A percentile compares a stretch with the other conserved stretches of the same genome.
Evolutionary conservation across 2,113 vertebrate species (phyloP).

Genomic region (Myotis brandtii): DNA sequence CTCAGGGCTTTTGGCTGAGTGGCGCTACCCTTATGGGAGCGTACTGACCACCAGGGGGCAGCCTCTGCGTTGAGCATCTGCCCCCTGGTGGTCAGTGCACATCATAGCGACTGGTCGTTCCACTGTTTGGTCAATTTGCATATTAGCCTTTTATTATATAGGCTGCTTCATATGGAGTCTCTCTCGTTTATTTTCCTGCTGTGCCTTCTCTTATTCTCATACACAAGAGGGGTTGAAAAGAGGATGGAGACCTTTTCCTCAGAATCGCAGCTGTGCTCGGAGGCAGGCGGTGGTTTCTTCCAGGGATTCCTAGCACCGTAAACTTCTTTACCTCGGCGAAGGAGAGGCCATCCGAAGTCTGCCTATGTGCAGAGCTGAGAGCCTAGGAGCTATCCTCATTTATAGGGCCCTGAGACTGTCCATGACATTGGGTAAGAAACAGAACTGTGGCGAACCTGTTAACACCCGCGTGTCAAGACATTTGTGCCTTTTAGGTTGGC

Average conservation of each 20-base stretch:
- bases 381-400: neutral
- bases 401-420: neutral
- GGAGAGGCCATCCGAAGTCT: neutral
- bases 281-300: neutral
- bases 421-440: neutral
- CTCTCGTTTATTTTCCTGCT: neutral
- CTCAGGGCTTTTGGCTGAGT: too few species aligned
- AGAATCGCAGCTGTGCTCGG: neutral
- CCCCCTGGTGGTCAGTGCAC: too few species aligned
- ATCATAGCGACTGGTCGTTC: too few species aligned
- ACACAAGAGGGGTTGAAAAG: neutral
- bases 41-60: too few species aligned
- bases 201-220: neutral
- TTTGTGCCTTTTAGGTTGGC: neutral
- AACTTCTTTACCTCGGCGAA: neutral
- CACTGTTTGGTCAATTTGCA: too few species aligned
- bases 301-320: neutral
- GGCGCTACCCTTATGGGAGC: too few species aligned
- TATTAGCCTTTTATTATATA: too few species aligned
- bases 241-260: neutral
- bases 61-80: too few species aligned
- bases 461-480: neutral
- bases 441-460: neutral
- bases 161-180: neutral
- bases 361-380: neutral